Evolutionary conservation across 2,113 vertebrate species (phyloP).

Genomic region (Sula dactylatra): DNA sequence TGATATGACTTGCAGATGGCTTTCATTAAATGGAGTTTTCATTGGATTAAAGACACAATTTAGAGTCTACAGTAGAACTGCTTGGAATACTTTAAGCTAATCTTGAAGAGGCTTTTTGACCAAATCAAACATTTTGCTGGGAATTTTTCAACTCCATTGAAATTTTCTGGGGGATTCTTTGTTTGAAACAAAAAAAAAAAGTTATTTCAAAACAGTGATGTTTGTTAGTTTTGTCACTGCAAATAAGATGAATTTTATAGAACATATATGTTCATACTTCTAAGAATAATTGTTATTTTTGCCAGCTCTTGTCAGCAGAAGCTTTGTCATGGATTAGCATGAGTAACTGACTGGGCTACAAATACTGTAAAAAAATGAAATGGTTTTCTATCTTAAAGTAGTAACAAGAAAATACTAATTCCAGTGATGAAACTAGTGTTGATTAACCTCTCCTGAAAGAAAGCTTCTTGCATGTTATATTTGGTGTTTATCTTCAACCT

Average conservation of each 20-base stretch:
- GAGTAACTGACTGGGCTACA: background rate
- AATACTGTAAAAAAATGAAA: background rate
- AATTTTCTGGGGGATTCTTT: background rate
- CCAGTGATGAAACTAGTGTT: background rate
- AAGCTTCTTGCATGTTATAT: background rate
- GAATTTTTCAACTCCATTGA: slow-evolving; percentile 23
- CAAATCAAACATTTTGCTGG: slow-evolving; percentile 26
- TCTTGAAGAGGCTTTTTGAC: slow-evolving; percentile 23
- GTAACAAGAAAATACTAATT: background rate
- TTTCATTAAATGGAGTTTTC: slow-evolving; percentile 47
- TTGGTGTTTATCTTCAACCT: background rate
- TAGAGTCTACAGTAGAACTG: background rate
- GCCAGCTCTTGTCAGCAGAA: background rate
- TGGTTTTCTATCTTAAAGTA: background rate
- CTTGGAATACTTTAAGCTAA: slow-evolving; percentile 40
- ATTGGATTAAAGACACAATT: slow-evolving; percentile 24
- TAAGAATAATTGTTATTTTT: background rate
- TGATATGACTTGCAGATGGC: background rate
- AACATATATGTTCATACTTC: background rate
- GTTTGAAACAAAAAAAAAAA: background rate
- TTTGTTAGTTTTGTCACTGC: background rate
- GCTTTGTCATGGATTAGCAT: background rate
- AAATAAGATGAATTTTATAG: background rate
- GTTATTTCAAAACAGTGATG: background rate
- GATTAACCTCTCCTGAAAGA: background rate